phyloP scores from a whole-genome alignment of 2,888 invertebrate genomes.

The Rhagonycha fulva region DNA sequence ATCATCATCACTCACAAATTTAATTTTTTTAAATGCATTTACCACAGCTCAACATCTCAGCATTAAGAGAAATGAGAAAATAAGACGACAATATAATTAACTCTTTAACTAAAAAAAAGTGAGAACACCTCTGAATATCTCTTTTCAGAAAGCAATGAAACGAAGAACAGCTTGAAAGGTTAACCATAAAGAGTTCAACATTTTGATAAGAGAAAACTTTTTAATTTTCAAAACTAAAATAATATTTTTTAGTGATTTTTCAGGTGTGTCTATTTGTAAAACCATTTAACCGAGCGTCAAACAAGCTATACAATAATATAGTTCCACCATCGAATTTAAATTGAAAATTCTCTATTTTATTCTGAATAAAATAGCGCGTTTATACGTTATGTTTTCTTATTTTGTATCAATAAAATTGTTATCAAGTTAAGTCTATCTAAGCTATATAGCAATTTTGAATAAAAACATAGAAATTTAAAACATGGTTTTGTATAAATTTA shows the following conservation, averaged over 20 bases:
- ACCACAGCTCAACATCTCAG: too few species aligned
- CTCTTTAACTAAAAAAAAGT: too few species aligned
- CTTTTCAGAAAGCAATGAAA: too few species aligned
- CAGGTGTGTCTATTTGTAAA: neutral
- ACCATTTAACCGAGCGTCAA: neutral
- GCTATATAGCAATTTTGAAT: neutral
- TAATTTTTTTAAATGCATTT: too few species aligned
- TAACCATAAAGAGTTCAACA: too few species aligned
- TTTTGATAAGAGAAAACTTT: neutral
- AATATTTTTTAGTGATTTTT: neutral
- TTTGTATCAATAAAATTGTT: neutral
- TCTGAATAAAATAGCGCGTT: neutral
- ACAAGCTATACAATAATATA: neutral
- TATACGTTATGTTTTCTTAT: constrained; percentile 11
- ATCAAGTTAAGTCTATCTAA: neutral
- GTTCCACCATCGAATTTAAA: constrained; percentile 12
- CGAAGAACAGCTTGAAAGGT: too few species aligned
- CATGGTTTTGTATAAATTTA: neutral
- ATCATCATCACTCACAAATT: too few species aligned
- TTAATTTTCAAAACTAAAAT: neutral
- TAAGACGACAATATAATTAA: too few species aligned
- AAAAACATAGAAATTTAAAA: neutral
- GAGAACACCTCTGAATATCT: too few species aligned
- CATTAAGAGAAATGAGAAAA: too few species aligned
- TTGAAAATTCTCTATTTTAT: constrained; percentile 19